phyloP scores from a whole-genome alignment of 1,140 invertebrate genomes.

The Pseudomyrmex cubaensis region DNA sequence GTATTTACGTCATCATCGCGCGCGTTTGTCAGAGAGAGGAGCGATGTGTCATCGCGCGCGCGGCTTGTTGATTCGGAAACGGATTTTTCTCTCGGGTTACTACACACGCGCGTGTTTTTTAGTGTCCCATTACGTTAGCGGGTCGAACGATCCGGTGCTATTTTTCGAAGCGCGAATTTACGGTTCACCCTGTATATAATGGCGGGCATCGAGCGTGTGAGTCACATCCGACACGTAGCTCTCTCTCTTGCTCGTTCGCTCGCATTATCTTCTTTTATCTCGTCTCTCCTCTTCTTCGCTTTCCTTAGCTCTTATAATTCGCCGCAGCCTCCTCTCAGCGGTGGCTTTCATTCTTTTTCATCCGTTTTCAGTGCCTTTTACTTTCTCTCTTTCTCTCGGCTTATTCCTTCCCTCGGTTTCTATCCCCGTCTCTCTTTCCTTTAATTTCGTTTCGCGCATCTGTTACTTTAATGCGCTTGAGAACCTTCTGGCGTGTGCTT shows the following conservation, averaged over 20 bases:
- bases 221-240: slow-evolving; percentile 36
- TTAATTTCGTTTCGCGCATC: neutral
- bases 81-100: neutral
- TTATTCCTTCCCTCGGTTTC: neutral
- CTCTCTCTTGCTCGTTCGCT: slow-evolving; percentile 28
- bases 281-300: slow-evolving; percentile 30
- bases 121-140: neutral
- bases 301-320: slow-evolving; percentile 40
- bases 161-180: slow-evolving; percentile 1
- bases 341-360: slow-evolving; percentile 7
- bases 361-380: neutral
- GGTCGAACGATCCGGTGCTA: neutral
- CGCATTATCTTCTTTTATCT: slow-evolving; percentile 46
- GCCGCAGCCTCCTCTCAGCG: neutral
- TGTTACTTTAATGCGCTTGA: neutral
- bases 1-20: slow-evolving; percentile 3
- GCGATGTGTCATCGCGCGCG: neutral
- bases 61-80: slow-evolving; percentile 4
- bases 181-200: slow-evolving; percentile 27
- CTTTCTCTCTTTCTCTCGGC: neutral
- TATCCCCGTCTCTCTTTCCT: slow-evolving; percentile 8
- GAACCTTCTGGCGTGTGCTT: neutral
- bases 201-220: neutral
- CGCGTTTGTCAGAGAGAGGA: neutral
- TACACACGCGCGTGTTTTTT: neutral